These are phyloP conservation scores for Pterois miles DNA, from an alignment of 2,797 vertebrate genomes.

Conservation along the genomic window DNA sequence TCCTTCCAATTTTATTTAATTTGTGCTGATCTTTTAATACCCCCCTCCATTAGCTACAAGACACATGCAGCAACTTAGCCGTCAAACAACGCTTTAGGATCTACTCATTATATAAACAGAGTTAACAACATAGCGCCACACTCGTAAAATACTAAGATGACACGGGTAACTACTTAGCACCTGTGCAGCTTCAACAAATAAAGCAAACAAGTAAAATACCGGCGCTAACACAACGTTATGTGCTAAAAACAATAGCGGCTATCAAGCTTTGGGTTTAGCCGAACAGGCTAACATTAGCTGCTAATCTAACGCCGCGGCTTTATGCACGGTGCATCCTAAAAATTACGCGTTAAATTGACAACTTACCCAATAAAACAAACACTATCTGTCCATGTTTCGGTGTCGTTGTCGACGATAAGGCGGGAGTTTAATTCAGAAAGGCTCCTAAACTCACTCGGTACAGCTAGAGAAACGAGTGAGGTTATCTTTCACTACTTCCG, in stretches of 20 bases:
- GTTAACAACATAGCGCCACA: not conserved
- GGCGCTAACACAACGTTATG: not conserved
- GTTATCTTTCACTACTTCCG: conserved; percentile 59
- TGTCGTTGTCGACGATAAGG: not conserved
- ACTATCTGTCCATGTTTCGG: conserved; percentile 75
- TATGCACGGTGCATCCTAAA: rapidly evolving
- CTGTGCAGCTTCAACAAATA: not conserved
- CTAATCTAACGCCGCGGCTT: conserved; percentile 16
- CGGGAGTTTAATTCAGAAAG: not conserved
- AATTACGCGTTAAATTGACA: not conserved
- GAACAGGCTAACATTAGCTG: conserved; percentile 52
- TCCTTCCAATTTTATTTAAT: not conserved
- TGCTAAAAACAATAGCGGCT: conserved; percentile 78
- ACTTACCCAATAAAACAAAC: conserved; percentile 59
- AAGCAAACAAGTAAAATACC: not conserved
- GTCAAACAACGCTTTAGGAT: not conserved
- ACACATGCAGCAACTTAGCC: not conserved
- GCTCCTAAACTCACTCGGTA: not conserved
- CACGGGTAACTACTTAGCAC: rapidly evolving
- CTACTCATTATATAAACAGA: not conserved
- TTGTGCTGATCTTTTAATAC: not conserved
- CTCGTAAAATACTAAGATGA: not conserved
- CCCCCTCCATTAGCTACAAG: not conserved
- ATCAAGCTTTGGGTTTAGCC: conserved; percentile 44
- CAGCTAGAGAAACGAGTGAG: conserved; percentile 12